Conservation (phyloP, 2,797 vertebrate genomes). For the Macrochelys suwanniensis region DNA sequence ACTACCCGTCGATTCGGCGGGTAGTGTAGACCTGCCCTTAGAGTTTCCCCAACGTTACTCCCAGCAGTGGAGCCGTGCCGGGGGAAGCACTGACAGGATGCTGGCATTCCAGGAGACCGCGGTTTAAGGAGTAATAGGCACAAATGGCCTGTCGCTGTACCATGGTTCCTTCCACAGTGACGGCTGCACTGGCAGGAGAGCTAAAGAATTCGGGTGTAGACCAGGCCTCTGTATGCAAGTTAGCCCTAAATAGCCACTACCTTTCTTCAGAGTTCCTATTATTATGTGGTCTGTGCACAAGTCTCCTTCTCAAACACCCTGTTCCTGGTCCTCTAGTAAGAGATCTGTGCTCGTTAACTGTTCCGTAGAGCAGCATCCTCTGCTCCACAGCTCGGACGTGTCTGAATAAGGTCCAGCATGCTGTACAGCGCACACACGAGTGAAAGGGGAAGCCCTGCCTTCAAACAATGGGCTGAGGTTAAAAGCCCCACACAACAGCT, state of each 20-base stretch:
- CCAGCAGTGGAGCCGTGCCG: not conserved
- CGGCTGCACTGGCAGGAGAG: constrained; percentile 49
- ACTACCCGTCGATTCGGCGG: too few species aligned
- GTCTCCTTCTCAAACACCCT: constrained; percentile 72
- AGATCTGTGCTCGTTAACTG: constrained; percentile 69
- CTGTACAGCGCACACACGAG: constrained; percentile 49
- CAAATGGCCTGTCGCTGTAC: not conserved
- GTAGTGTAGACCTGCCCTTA: too few species aligned
- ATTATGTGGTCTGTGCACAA: constrained; percentile 57
- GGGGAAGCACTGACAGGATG: not conserved
- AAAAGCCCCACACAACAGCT: constrained; percentile 57
- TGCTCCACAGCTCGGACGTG: constrained; percentile 69
- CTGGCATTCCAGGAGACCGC: not conserved
- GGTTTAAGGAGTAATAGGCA: not conserved
- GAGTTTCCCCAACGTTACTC: too few species aligned
- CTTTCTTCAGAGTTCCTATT: constrained; percentile 61
- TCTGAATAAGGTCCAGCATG: constrained; percentile 69
- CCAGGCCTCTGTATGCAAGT: constrained; percentile 68
- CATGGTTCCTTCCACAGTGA: constrained; percentile 42
- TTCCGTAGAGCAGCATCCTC: constrained; percentile 67
- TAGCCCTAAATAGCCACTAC: constrained; percentile 54
- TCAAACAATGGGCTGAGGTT: constrained; percentile 48
- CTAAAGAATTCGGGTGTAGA: constrained; percentile 36
- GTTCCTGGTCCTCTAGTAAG: constrained; percentile 74
- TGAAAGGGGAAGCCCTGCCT: constrained; percentile 66